phyloP scores from a whole-genome alignment of 2,888 invertebrate genomes.

The Drosophila paranaensis region DNA sequence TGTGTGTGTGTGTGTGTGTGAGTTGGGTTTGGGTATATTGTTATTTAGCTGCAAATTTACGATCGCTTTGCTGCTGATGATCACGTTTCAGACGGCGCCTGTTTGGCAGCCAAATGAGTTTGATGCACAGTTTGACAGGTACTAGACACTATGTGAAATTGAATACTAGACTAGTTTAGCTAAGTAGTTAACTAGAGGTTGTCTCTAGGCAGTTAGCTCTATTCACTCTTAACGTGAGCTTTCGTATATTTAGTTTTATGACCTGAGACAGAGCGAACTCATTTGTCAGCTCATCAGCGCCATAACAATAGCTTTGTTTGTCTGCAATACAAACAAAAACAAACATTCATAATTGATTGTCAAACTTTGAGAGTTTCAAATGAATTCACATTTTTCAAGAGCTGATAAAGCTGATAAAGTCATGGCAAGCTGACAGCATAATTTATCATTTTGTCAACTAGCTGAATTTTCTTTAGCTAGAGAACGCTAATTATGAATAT shows the following conservation, averaged over 20 bases:
- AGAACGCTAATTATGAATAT: constrained; percentile 11
- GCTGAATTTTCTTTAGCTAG: not conserved
- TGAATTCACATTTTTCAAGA: not conserved
- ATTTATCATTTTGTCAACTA: constrained; percentile 7
- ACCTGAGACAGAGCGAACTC: not conserved
- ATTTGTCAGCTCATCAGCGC: not conserved
- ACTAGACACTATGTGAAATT: not conserved
- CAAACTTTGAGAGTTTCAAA: not conserved
- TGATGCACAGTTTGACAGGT: constrained; percentile 37
- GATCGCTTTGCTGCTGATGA: constrained; percentile 30
- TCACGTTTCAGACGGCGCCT: constrained; percentile 39
- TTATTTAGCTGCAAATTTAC: constrained; percentile 39
- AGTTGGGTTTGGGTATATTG: constrained; percentile 9
- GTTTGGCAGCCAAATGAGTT: constrained; percentile 51
- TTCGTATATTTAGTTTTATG: not conserved
- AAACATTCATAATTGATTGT: constrained; percentile 1
- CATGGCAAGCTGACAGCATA: not conserved
- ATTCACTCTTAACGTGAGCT: not conserved
- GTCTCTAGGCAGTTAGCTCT: not conserved
- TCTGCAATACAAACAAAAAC: not conserved
- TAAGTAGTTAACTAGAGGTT: not conserved
- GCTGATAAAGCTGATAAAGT: constrained; percentile 9
- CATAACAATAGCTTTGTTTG: constrained; percentile 6
- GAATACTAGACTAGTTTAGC: not conserved
- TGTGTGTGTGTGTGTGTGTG: not conserved